These are phyloP conservation scores for Etia nguti DNA, from an alignment of 2,113 vertebrate genomes.

Conservation along the genomic window DNA sequence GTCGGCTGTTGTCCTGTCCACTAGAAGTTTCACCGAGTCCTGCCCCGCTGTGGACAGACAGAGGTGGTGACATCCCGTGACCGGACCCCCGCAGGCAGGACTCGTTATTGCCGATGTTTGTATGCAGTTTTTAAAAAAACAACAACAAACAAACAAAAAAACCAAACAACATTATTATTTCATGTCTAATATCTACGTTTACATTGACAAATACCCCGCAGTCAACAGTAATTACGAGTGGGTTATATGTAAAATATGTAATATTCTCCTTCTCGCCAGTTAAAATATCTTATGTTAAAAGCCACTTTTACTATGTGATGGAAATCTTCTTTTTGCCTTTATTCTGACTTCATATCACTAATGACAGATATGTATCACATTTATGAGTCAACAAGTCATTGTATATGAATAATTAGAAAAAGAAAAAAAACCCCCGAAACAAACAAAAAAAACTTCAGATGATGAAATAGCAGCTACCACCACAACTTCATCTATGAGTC, in stretches of 20 bases:
- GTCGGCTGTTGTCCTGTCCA: neutral
- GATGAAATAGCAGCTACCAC: neutral
- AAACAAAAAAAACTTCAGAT: neutral
- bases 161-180: neutral
- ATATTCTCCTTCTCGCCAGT: too few relatives aligned
- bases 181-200: neutral
- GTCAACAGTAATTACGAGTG: neutral
- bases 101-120: neutral
- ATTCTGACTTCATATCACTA: neutral
- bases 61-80: constrained; percentile 23
- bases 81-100: neutral
- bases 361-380: neutral
- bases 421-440: neutral
- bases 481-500: neutral
- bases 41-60: neutral
- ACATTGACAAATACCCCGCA: neutral
- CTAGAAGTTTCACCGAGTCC: neutral
- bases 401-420: neutral
- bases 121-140: neutral
- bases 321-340: neutral
- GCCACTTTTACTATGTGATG: too few relatives aligned
- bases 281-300: too few relatives aligned
- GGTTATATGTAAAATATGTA: too few relatives aligned
- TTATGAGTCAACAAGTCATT: neutral
- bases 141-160: too few relatives aligned